Percentiles rank a stretch among this genome's conserved stretches.
Conservation (phyloP, 2,797 vertebrate genomes). For the Syndactyla subalaris region DNA sequence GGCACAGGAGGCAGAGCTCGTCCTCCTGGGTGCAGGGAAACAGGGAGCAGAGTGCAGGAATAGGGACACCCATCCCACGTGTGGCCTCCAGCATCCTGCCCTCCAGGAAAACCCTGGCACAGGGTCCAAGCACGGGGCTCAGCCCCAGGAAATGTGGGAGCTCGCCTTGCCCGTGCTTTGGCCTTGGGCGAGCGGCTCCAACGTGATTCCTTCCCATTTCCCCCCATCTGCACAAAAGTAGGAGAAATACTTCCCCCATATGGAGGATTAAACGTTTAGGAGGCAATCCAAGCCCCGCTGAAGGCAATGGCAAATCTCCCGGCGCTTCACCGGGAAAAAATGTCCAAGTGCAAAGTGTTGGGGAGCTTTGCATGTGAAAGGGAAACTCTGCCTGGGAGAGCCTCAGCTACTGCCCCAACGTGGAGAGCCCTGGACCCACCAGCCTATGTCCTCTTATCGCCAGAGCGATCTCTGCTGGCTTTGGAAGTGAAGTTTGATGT, state of each 20-base stretch:
- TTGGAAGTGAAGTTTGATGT: not conserved
- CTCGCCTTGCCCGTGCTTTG: slow-evolving; percentile 27
- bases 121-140: not conserved
- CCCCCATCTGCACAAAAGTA: not conserved
- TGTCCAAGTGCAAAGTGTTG: slow-evolving; percentile 13
- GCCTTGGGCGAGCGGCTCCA: slow-evolving; percentile 21
- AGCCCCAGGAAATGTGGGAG: slow-evolving; percentile 25
- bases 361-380: slow-evolving; percentile 23
- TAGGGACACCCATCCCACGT: rapidly evolving
- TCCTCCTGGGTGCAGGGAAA: not conserved
- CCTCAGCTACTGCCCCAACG: not conserved
- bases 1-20: not conserved
- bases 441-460: not conserved
- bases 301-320: slow-evolving; percentile 45
- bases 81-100: not conserved
- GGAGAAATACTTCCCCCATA: slow-evolving; percentile 59
- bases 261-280: slow-evolving; percentile 60
- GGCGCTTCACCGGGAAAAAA: slow-evolving; percentile 25
- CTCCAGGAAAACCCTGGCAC: not conserved
- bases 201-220: slow-evolving; percentile 11
- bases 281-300: slow-evolving; percentile 43
- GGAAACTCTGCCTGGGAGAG: not conserved
- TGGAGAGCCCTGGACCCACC: not conserved
- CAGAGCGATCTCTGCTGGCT: not conserved
- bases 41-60: not conserved